phyloP scores from a whole-genome alignment of 2,797 vertebrate genomes.

The Brachyrhaphis roseni region DNA sequence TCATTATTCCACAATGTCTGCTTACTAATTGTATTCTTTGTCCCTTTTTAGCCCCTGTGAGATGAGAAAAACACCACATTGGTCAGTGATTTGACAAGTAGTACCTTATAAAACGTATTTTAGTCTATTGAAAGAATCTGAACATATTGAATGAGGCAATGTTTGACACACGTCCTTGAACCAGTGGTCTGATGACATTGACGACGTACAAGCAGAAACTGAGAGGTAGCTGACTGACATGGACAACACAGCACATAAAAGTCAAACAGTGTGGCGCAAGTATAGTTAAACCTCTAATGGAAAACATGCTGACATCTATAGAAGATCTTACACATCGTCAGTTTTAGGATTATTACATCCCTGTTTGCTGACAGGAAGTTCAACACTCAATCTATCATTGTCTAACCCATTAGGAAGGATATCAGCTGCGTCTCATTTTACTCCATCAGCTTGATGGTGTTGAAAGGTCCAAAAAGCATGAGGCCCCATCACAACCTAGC shows the following conservation, averaged over 20 bases:
- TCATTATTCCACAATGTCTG: neutral
- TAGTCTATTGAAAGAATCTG: neutral
- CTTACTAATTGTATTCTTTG: too few species aligned
- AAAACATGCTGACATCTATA: neutral
- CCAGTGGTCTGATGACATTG: slow-evolving; percentile 15
- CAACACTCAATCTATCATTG: slow-evolving; percentile 42
- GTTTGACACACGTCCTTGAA: slow-evolving; percentile 30
- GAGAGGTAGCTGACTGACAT: neutral
- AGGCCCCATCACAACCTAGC: slow-evolving; percentile 47
- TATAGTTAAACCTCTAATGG: slow-evolving; percentile 1
- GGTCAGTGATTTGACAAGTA: neutral
- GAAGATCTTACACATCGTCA: neutral
- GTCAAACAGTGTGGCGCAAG: neutral
- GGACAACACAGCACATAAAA: neutral
- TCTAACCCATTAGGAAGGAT: slow-evolving; percentile 5
- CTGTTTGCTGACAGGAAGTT: slow-evolving; percentile 22
- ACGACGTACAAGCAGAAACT: slow-evolving; percentile 38
- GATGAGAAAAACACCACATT: neutral
- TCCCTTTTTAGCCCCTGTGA: neutral
- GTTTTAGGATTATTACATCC: slow-evolving; percentile 7
- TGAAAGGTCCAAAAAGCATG: slow-evolving; percentile 45
- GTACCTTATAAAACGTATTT: neutral
- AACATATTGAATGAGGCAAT: neutral
- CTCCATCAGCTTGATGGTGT: slow-evolving; percentile 49
- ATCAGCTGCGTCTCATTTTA: slow-evolving; percentile 39